Evolutionary conservation across 2,888 invertebrate species (phyloP).

Genomic region (Lagria hirta): DNA sequence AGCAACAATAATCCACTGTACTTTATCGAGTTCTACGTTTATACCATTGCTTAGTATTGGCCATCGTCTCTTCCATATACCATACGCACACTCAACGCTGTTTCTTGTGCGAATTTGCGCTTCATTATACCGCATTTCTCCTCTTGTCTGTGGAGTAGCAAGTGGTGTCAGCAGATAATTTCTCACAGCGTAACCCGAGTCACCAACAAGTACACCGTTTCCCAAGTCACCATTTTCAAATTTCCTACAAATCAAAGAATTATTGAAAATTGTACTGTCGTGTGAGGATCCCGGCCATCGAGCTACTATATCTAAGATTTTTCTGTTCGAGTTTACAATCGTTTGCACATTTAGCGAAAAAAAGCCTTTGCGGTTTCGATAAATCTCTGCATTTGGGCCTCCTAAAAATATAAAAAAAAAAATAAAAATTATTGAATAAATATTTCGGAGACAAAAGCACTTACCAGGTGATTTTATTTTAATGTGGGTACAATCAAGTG

Average conservation of each 20-base stretch:
- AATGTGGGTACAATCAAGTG: constrained; percentile 37
- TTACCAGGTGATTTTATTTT: constrained; percentile 36
- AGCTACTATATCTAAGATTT: constrained; percentile 21
- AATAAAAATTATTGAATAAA: too few relatives aligned
- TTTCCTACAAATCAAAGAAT: constrained; percentile 2
- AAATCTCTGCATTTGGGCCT: constrained; percentile 35
- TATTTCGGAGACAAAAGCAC: too few relatives aligned
- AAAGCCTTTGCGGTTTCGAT: constrained; percentile 34
- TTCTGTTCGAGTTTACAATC: constrained; percentile 28
- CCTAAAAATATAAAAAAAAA: too few relatives aligned
- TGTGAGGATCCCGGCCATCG: constrained; percentile 40
- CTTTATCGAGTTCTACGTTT: constrained; percentile 30
- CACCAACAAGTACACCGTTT: constrained; percentile 29
- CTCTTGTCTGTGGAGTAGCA: constrained; percentile 23
- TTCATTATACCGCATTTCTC: constrained; percentile 36
- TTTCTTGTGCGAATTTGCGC: constrained; percentile 35
- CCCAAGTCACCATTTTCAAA: constrained; percentile 26
- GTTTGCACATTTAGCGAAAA: constrained; percentile 43
- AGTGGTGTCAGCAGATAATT: constrained; percentile 35
- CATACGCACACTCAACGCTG: constrained; percentile 37
- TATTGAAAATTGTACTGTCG: constrained; percentile 41
- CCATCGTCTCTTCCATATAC: constrained; percentile 38
- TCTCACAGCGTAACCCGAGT: constrained; percentile 38
- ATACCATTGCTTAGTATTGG: constrained; percentile 40
- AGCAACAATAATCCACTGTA: constrained; percentile 30